Percentiles rank a stretch among this genome's conserved stretches.
Evolutionary conservation across 1,140 invertebrate genomes (phyloP).

Genomic region (Doryteuthis pealeii): DNA sequence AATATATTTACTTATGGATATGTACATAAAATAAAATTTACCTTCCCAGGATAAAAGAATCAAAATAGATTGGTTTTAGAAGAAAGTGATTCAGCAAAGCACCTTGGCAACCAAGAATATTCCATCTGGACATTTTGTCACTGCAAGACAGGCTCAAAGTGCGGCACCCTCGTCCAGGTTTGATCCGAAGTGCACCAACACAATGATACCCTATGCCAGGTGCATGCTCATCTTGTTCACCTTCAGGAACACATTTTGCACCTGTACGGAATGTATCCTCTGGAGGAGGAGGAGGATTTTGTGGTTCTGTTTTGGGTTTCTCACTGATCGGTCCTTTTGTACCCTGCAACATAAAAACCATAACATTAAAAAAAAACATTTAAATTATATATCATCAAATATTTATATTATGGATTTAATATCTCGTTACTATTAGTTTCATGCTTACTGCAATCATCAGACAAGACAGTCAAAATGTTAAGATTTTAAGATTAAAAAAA

Average conservation of each 20-base stretch:
- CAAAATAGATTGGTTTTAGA: slow-evolving; percentile 72
- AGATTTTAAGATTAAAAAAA: too few species aligned
- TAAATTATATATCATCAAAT: too few species aligned
- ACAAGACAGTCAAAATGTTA: too few species aligned
- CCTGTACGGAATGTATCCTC: slow-evolving; percentile 80
- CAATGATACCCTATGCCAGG: slow-evolving; percentile 71
- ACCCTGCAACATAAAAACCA: too few species aligned
- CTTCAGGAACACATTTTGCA: slow-evolving; percentile 75
- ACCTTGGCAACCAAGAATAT: slow-evolving; percentile 83
- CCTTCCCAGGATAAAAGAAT: slow-evolving; percentile 71
- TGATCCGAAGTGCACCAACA: slow-evolving; percentile 76
- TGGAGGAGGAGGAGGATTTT: neutral
- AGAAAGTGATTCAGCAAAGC: slow-evolving; percentile 74
- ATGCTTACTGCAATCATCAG: too few species aligned
- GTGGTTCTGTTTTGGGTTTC: too few species aligned
- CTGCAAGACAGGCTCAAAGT: slow-evolving; percentile 90
- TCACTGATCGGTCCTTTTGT: too few species aligned
- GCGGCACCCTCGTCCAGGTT: slow-evolving; percentile 87
- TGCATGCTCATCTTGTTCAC: slow-evolving; percentile 49
- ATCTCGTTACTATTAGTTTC: too few species aligned
- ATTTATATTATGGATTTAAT: too few species aligned
- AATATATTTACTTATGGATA: too few species aligned
- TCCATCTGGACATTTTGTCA: slow-evolving; percentile 90
- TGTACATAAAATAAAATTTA: slow-evolving; percentile 35
- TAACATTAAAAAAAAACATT: too few species aligned